Evolutionary conservation across 2,888 invertebrate species (phyloP), one percentile per base, ranked within the genome.

Genomic region (Helobdella robusta): DNA sequence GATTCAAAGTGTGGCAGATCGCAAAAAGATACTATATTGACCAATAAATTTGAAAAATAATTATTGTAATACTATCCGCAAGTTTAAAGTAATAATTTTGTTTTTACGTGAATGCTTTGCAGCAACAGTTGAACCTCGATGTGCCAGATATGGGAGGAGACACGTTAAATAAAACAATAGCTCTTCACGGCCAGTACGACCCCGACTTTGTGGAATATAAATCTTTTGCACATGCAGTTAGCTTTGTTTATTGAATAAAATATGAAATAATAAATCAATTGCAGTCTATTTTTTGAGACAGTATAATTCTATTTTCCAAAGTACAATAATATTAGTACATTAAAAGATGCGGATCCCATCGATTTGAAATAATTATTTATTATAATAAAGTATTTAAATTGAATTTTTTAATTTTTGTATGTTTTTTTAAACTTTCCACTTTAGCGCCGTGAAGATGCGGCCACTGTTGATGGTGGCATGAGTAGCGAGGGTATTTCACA

Each of bases 81-180:
- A 30, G n/a, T 3, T 20, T 32, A 56, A 6, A 5, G 20, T 25
- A 15, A 2, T 3, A 32, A 8, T 48, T 34, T 48, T 59, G 32
- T 20, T 30, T 20, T 8, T 59, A 5, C 25, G 20, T 18, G 6
- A 34, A 30, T 25, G 35, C 36, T 35, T 40, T 23, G 23, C 25
- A 25, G 23, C 23, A 65, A 50, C 44, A 48, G 6, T 30, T 65
- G 59, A 65, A 46, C n/a, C 44, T 65, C 48, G 59, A 58, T 18
- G 65, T 65, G 15, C 48, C 59, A 1, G 65, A 65, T 11, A 50
- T 20, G 1, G 65, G 59, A 20, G 65, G 59, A n/a, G n/a, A n/a
- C n/a, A 56, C 56, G 6, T 20, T 59, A 8, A 36, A 59, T 30
- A 59, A 59, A 44, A 59, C 65, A 34, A 65, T 65, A 28, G 65